Conservation (phyloP, 2,797 vertebrate genomes). For the Jordanella pulchra region DNA sequence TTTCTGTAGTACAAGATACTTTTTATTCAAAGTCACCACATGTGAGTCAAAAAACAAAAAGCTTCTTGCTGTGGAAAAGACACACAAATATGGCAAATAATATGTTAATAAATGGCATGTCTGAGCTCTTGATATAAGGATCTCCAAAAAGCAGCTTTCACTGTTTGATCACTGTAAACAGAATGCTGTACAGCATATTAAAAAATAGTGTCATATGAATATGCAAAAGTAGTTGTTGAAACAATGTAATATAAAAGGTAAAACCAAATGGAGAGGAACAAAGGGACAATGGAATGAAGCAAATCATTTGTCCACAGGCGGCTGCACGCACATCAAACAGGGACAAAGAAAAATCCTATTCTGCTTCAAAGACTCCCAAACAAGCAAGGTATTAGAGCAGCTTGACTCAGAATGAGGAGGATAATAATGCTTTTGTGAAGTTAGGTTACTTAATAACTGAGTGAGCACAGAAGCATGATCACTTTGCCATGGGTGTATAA, state of each 20-base stretch:
- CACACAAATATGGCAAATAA: no score
- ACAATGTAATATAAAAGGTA: conserved; percentile 28
- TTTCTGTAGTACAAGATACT: not conserved
- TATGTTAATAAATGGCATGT: not conserved
- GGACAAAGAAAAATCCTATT: conserved; percentile 42
- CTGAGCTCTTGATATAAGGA: not conserved
- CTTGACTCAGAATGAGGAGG: conserved; percentile 34
- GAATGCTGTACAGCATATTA: conserved; percentile 5
- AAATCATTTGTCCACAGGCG: conserved; percentile 68
- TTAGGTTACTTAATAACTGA: conserved; percentile 55
- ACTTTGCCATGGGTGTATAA: conserved; percentile 10
- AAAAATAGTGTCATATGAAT: conserved; percentile 31
- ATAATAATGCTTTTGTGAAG: conserved; percentile 52
- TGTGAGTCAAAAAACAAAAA: not conserved
- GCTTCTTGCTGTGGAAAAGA: not conserved
- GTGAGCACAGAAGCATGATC: conserved; percentile 30
- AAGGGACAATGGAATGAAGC: conserved; percentile 49
- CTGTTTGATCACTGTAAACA: conserved; percentile 29
- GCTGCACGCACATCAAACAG: conserved; percentile 61
- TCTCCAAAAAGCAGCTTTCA: not conserved
- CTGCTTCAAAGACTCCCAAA: conserved; percentile 67
- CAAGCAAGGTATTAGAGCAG: conserved; percentile 55
- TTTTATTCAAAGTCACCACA: no score
- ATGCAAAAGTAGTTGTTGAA: conserved; percentile 40
- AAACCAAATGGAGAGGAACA: conserved; percentile 60